phyloP scores from a whole-genome alignment of 2,888 invertebrate genomes.

The Bombylius major region DNA sequence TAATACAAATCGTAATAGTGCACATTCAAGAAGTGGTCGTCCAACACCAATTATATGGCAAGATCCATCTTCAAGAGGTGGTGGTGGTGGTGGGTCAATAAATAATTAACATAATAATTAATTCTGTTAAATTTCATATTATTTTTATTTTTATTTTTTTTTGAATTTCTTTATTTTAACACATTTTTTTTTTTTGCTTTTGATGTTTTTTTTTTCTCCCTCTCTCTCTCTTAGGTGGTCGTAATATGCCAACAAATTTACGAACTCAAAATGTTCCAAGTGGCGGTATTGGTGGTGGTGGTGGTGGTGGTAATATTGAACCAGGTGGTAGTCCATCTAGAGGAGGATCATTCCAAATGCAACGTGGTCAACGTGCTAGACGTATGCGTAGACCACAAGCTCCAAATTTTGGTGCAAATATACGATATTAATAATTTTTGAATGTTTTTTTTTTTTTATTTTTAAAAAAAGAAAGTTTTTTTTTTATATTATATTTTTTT shows the following conservation, averaged over 20 bases:
- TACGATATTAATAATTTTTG: slow-evolving; percentile 22
- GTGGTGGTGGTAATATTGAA: slow-evolving; percentile 15
- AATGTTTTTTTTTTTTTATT: neutral
- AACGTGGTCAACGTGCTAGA: slow-evolving; percentile 28
- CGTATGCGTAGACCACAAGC: slow-evolving; percentile 31
- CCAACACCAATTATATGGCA: slow-evolving; percentile 54
- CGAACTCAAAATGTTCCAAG: slow-evolving; percentile 8
- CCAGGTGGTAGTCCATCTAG: slow-evolving; percentile 21
- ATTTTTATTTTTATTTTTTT: neutral
- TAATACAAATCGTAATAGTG: slow-evolving; percentile 27
- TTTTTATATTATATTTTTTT: no score
- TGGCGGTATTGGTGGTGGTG: slow-evolving; percentile 11
- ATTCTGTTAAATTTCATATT: neutral
- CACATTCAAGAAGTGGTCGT: slow-evolving; percentile 32
- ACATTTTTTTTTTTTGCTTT: no score
- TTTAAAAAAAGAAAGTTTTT: no score
- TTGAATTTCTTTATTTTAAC: no score
- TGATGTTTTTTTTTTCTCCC: no score
- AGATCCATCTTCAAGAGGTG: slow-evolving; percentile 14
- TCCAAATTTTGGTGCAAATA: slow-evolving; percentile 26
- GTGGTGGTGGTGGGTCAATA: neutral
- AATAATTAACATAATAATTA: neutral
- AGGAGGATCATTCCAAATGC: slow-evolving; percentile 20
- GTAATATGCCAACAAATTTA: slow-evolving; percentile 19
- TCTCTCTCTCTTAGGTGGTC: slow-evolving; percentile 8